Evolutionary conservation across 2,888 invertebrate species (phyloP).

Genomic region (Buathra laborator): DNA sequence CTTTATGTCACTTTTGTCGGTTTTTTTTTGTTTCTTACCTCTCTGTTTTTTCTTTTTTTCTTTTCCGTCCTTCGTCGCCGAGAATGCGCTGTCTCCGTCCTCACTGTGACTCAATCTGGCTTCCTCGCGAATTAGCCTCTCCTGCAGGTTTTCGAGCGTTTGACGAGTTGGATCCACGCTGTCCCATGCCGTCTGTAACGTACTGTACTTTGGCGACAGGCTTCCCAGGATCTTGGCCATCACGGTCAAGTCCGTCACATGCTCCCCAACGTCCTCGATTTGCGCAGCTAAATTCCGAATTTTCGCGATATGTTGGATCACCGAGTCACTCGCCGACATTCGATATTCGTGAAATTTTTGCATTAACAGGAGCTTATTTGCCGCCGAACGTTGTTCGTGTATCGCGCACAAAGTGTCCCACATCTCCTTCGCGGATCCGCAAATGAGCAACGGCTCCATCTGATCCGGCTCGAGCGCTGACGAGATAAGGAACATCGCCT

Average conservation of each 20-base stretch:
- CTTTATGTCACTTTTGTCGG: neutral
- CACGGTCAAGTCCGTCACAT: neutral
- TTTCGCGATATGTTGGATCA: slow-evolving; percentile 62
- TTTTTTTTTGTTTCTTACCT: slow-evolving; percentile 16
- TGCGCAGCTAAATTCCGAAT: slow-evolving; percentile 63
- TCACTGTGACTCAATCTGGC: slow-evolving; percentile 26
- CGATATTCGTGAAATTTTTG: slow-evolving; percentile 65
- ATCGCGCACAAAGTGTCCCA: neutral
- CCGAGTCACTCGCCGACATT: slow-evolving; percentile 59
- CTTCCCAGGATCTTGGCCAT: slow-evolving; percentile 10
- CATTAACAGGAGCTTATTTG: slow-evolving; percentile 66
- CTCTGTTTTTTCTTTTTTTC: neutral
- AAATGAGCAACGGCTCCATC: neutral
- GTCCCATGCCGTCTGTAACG: slow-evolving; percentile 64
- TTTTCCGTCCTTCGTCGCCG: neutral
- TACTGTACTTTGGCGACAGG: slow-evolving; percentile 52
- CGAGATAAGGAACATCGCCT: neutral
- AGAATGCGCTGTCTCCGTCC: slow-evolving; percentile 25
- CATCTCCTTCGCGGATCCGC: neutral
- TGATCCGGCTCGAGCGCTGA: neutral
- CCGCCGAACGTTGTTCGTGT: slow-evolving; percentile 15
- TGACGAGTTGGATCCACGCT: slow-evolving; percentile 50
- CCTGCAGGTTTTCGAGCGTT: slow-evolving; percentile 55
- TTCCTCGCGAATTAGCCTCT: slow-evolving; percentile 58
- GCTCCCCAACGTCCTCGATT: neutral